Percentiles rank a stretch among this genome's conserved stretches.
Evolutionary conservation across 2,113 vertebrate species (phyloP).

Genomic region (Gobiocypris rarus): DNA sequence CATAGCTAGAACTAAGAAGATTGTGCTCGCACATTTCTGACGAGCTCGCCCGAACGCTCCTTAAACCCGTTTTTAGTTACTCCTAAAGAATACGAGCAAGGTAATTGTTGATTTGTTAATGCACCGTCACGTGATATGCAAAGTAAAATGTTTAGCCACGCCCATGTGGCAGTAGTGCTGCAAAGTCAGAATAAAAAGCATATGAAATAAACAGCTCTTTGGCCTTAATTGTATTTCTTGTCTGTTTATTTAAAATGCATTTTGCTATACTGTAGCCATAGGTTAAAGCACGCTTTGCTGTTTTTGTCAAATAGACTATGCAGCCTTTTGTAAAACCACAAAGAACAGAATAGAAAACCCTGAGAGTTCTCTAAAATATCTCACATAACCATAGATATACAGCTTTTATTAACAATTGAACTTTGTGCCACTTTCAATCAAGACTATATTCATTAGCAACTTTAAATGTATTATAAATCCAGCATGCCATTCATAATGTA

Average conservation of each 20-base stretch:
- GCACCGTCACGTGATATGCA: constrained; percentile 78
- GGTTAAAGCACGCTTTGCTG: neutral
- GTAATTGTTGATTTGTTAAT: constrained; percentile 82
- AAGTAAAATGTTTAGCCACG: constrained; percentile 70
- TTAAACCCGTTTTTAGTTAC: constrained; percentile 87
- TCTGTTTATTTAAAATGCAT: neutral
- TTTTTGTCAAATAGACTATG: neutral
- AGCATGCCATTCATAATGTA: too few species aligned
- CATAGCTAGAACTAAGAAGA: constrained; percentile 91
- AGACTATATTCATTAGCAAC: too few species aligned
- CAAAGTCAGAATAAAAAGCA: constrained; percentile 18
- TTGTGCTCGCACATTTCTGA: constrained; percentile 96
- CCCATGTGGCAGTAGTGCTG: constrained; percentile 61
- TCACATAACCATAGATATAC: neutral
- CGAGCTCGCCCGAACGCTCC: constrained; percentile 82
- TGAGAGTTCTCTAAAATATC: neutral
- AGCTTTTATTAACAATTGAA: neutral
- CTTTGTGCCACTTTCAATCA: too few species aligned
- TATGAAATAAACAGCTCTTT: neutral
- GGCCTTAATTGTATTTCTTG: neutral
- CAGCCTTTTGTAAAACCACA: neutral
- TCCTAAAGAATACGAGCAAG: constrained; percentile 84
- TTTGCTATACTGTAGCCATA: neutral
- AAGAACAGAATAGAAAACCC: neutral
- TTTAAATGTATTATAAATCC: too few species aligned